Percentiles rank a stretch among this genome's conserved stretches.
These are phyloP conservation scores for Listronotus bonariensis DNA, from an alignment of 1,140 invertebrate species.

Conservation along the genomic window DNA sequence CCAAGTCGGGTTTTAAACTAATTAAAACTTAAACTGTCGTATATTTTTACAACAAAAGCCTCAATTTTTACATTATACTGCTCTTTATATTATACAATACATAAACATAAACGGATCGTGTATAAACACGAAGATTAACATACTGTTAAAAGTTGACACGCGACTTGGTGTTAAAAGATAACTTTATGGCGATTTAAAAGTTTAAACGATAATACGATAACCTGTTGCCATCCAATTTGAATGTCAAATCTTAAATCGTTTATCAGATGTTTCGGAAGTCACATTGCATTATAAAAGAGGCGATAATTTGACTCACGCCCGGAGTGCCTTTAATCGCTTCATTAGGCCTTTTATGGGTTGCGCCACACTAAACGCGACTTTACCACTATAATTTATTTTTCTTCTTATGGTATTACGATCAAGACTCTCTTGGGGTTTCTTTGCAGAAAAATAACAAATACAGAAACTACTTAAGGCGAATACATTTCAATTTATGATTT, in stretches of 20 bases:
- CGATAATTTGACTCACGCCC: slow-evolving; percentile 31
- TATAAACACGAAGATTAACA: background rate
- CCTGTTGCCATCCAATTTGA: slow-evolving; percentile 21
- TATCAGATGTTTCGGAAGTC: slow-evolving; percentile 32
- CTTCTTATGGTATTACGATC: slow-evolving; percentile 6
- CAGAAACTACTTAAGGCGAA: slow-evolving; percentile 14
- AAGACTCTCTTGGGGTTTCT: slow-evolving; percentile 14
- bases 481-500: background rate
- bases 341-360: slow-evolving; percentile 28
- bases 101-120: too few species aligned
- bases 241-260: slow-evolving; percentile 23
- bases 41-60: too few species aligned
- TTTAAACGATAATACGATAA: slow-evolving; percentile 9
- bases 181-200: slow-evolving; percentile 4
- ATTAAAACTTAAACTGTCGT: too few species aligned
- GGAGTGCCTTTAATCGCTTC: slow-evolving; percentile 31
- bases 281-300: slow-evolving; percentile 20
- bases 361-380: slow-evolving; percentile 16
- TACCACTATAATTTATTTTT: slow-evolving; percentile 29
- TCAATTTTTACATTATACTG: too few species aligned
- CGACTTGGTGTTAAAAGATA: background rate
- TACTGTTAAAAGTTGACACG: background rate
- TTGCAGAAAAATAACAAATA: slow-evolving; percentile 1
- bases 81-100: too few species aligned
- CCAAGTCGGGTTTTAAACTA: too few species aligned